Conservation (phyloP, 1,140 invertebrate genomes). For the Drosophila grimshawi region DNA sequence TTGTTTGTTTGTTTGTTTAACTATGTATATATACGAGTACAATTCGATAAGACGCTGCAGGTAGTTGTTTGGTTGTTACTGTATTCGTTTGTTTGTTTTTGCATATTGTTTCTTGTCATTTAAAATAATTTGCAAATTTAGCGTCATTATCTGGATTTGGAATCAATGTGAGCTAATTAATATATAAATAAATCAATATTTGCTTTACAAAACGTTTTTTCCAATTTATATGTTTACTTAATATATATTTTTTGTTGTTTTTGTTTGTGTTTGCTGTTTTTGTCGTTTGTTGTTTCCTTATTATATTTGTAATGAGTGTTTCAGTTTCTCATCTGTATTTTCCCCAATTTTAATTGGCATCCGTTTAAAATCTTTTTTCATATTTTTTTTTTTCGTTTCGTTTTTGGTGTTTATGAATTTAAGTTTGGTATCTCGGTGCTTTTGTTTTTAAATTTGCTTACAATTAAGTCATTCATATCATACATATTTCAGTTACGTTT, state of each 20-base stretch:
- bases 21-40: slow-evolving; percentile 56
- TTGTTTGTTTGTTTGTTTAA: slow-evolving; percentile 48
- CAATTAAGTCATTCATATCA: slow-evolving; percentile 57
- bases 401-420: slow-evolving; percentile 26
- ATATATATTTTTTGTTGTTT: background rate
- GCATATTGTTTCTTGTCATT: slow-evolving; percentile 13
- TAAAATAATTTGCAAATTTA: slow-evolving; percentile 36
- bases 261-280: slow-evolving; percentile 3
- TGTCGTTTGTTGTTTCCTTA: slow-evolving; percentile 30
- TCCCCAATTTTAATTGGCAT: slow-evolving; percentile 48
- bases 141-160: slow-evolving; percentile 44
- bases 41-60: slow-evolving; percentile 61
- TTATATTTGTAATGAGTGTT: slow-evolving; percentile 11
- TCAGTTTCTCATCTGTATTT: slow-evolving; percentile 25
- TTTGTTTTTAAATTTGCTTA: slow-evolving; percentile 52
- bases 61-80: slow-evolving; percentile 73
- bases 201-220: slow-evolving; percentile 17
- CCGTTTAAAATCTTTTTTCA: slow-evolving; percentile 83
- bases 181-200: slow-evolving; percentile 16
- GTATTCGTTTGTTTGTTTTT: slow-evolving; percentile 18
- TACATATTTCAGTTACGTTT: slow-evolving; percentile 37
- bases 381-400: slow-evolving; percentile 4
- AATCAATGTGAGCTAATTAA: slow-evolving; percentile 46
- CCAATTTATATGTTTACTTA: background rate
- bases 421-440: slow-evolving; percentile 26